Base-by-base conservation (phyloP, 2,113 vertebrate species). In the Semnornis frantzii region DNA sequence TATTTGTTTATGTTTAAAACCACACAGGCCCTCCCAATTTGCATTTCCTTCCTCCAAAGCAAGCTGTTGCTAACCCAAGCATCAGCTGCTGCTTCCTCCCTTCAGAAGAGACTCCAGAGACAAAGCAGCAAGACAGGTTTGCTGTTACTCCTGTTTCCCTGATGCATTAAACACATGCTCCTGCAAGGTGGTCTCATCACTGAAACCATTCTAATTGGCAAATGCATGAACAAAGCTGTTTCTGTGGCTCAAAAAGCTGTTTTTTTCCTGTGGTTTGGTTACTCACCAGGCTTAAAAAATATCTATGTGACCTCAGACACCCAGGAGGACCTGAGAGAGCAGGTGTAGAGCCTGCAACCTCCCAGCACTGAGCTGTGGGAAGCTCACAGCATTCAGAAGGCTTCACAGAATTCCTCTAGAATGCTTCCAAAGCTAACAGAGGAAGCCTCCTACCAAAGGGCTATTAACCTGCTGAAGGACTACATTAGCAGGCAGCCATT, bases 321-420 rank as follows among this genome's bases (percentile, higher is more conserved):
- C 20, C 52, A 52, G 19, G 50, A n/a, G 66, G 37, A 20, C 71
- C 52, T 17, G 15, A 52, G 50, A 8, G 34, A 12, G 9, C 57
- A 65, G 72, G 54, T 12, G 75, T 1, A 44, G 13, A 24, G 58
- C 81, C 62, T 4, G 30, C 82, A 44, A 2, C 21, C 18, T 5
- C 39, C 37, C 0, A 1, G 63, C 57, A n/a, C 42, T 20, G 0
- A 11, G 37, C 30, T 0, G 4, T 0, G 27, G 19, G 2, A 6
- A 19, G 44, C 33, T 25, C 23, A 1, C 10, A 1, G 55, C 28
- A 2, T 15, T 31, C 58, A 3, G 14, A 8, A 37, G 31, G 60
- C 9, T 42, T 31, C 71, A 33, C 11, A 2, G 17, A 75, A 55
- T 6, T 17, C 37, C 63, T n/a, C 25, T 15, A 48, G 54, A 80